Evolutionary conservation across 2,888 invertebrate species (phyloP).

Genomic region (Oscheius sp.): DNA sequence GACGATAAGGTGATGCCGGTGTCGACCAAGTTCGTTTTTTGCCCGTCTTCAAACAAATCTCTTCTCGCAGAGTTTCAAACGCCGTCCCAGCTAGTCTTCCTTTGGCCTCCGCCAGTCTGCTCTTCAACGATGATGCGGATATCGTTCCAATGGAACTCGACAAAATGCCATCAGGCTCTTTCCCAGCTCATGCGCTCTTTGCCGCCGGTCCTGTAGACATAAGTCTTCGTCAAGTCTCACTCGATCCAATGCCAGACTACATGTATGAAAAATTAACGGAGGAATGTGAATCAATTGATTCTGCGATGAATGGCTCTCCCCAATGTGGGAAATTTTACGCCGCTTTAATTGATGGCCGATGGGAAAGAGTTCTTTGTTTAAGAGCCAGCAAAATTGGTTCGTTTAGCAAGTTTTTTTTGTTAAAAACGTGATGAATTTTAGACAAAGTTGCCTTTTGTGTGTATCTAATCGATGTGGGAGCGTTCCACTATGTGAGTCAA

Average conservation of each 20-base stretch:
- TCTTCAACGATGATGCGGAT: constrained; percentile 24
- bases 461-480: constrained; percentile 55
- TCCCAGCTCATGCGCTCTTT: constrained; percentile 54
- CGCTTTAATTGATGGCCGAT: constrained; percentile 48
- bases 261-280: constrained; percentile 55
- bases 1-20: constrained; percentile 12
- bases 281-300: constrained; percentile 45
- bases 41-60: neutral
- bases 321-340: constrained; percentile 43
- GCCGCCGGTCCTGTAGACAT: constrained; percentile 59
- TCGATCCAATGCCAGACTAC: constrained; percentile 63
- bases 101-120: neutral
- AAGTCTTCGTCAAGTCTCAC: constrained; percentile 50
- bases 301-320: constrained; percentile 29
- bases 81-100: too few relatives aligned
- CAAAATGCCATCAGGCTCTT: constrained; percentile 51
- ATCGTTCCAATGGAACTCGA: constrained; percentile 38
- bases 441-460: constrained; percentile 52
- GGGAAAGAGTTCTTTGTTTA: constrained; percentile 53
- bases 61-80: neutral
- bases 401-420: neutral
- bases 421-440: constrained; percentile 4
- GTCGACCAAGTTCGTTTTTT: constrained; percentile 3
- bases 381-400: constrained; percentile 51
- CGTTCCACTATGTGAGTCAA: constrained; percentile 59